Evolutionary conservation across 2,113 vertebrate species (phyloP).

Genomic region (Ptilorrhoa leucosticta): DNA sequence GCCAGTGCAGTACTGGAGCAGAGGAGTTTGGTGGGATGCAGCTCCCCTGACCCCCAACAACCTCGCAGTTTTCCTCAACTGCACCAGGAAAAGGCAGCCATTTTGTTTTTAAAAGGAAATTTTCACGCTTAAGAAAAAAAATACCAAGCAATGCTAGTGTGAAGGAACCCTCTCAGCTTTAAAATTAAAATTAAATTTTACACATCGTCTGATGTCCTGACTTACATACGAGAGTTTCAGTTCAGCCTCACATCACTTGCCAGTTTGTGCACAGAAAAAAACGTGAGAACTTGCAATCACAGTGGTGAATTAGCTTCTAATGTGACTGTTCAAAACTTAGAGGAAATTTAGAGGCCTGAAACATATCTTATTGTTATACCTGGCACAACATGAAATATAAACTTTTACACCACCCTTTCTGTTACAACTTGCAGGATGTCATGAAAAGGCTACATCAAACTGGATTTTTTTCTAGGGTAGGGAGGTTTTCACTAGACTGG

Average conservation of each 20-base stretch:
- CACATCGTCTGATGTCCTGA: not conserved
- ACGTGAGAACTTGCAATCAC: fast-evolving
- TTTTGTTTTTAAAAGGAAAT: constrained; percentile 32
- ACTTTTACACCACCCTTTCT: not conserved
- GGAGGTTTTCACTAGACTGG: not conserved
- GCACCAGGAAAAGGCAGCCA: not conserved
- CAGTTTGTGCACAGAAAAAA: not conserved
- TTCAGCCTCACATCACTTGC: not conserved
- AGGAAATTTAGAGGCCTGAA: not conserved
- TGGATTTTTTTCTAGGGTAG: not conserved
- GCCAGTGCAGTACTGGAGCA: not conserved
- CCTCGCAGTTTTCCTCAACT: not conserved
- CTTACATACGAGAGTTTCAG: not conserved
- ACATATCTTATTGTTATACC: not conserved
- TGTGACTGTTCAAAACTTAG: not conserved
- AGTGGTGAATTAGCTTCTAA: not conserved
- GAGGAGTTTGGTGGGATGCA: not conserved
- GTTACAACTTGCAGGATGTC: not conserved
- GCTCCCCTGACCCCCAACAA: not conserved
- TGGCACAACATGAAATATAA: not conserved
- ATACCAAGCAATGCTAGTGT: not conserved
- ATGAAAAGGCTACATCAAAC: not conserved
- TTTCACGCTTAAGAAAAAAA: not conserved
- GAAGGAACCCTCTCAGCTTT: not conserved
- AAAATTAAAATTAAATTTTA: not conserved